phyloP scores from a whole-genome alignment of 2,797 vertebrate species.

The Myotis findleyi region DNA sequence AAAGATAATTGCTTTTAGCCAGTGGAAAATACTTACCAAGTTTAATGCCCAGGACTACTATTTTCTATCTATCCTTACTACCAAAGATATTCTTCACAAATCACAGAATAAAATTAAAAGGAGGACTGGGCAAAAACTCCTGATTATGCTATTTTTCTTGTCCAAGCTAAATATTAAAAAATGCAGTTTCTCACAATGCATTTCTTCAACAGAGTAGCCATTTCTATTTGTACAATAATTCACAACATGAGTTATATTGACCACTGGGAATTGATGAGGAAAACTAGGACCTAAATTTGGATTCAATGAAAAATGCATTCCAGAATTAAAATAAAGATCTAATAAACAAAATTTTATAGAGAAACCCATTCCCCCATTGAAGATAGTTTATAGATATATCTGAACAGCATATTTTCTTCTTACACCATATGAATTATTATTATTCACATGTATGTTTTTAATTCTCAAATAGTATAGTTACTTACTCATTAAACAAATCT shows the following conservation, averaged over 20 bases:
- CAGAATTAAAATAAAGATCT: neutral
- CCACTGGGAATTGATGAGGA: neutral
- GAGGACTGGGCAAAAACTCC: neutral
- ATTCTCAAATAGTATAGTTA: neutral
- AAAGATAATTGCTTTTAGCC: neutral
- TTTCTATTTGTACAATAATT: neutral
- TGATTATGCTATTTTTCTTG: neutral
- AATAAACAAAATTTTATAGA: neutral
- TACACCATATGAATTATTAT: neutral
- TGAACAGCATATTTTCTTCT: neutral
- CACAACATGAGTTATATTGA: neutral
- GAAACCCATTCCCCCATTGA: neutral
- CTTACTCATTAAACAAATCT: neutral
- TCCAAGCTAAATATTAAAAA: neutral
- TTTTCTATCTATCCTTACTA: neutral
- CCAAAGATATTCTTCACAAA: neutral
- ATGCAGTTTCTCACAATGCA: neutral
- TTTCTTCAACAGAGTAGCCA: neutral
- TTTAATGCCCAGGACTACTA: neutral
- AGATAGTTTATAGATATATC: neutral
- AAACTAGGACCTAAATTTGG: neutral
- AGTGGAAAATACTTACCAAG: neutral
- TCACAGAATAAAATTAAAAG: neutral
- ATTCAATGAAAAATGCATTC: neutral
- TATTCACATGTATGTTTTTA: neutral